Evolutionary conservation across 1,140 invertebrate genomes (phyloP), one percentile per base, ranked within the genome.

Genomic region (Archivesica marissinica): DNA sequence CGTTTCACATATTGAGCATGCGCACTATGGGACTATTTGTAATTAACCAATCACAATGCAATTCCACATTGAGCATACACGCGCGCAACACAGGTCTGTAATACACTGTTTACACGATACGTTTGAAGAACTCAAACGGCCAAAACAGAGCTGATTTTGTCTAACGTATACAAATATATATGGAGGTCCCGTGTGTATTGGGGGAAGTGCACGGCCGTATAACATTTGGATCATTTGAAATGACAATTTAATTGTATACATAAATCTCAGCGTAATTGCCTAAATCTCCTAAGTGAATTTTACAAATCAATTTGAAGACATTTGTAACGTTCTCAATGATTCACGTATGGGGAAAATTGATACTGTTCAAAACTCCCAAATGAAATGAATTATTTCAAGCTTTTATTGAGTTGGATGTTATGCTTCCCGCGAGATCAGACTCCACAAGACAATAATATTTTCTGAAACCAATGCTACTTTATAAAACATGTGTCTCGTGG

Each of bases 371-470:
- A 76, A 35, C 52, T 76, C 74, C 74, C 74, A 56, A 39, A 15
- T 41, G 74, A 38, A 13, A 38, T n/a, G 38, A 52, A 76, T 76
- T 76, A 76, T 76, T 76, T 56, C 74, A 76, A 76, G 74, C 74
- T 2, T 76, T 76, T 76, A 76, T 76, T 76, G 74, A 76, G 59
- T 76, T 76, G 56, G 74, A 76, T 76, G 50, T 76, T 56, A 76
- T 59, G 44, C 17, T 23, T 76, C 74, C 47, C 74, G 30, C 3
- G 74, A 17, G 74, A 38, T 39, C 15, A n/a, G 68, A 47, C 74
- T 52, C 28, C 41, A 59, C 44, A 76, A 54, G 74, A 76, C 74
- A 76, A 54, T 76, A 30, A 56, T 76, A 76, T 76, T 76, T 54
- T 56, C 13, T 59, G 23, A 54, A 75, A 41, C 17, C 3, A 30